Percentiles rank a stretch among this genome's conserved stretches.
These are phyloP conservation scores for Chrysolina oricalcia DNA, from an alignment of 2,888 invertebrate genomes.

Conservation along the genomic window DNA sequence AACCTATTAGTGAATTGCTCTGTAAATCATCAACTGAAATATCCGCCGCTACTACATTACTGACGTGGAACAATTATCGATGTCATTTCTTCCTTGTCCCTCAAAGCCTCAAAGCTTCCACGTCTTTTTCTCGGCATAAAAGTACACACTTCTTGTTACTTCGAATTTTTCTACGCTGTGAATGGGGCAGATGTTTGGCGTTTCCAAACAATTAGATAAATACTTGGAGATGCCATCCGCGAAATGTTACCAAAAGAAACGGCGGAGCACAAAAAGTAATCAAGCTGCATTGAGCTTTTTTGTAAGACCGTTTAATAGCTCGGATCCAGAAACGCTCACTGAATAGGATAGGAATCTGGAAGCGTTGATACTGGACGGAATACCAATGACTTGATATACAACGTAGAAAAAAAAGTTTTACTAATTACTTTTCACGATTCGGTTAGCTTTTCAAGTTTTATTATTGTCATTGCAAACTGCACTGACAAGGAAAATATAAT, in stretches of 20 bases:
- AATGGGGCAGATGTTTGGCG: constrained; percentile 17
- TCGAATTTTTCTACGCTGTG: not conserved
- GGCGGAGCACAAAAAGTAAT: constrained; percentile 26
- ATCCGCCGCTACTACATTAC: not conserved
- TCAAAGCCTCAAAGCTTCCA: not conserved
- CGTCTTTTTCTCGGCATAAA: not conserved
- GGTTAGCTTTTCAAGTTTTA: too few relatives aligned
- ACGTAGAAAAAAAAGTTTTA: not conserved
- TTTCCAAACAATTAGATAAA: constrained; percentile 16
- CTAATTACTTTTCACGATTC: not conserved
- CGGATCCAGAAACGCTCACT: not conserved
- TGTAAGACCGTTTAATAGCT: constrained; percentile 17
- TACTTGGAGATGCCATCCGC: constrained; percentile 26
- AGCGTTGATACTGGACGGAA: not conserved
- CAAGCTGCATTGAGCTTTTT: constrained; percentile 31
- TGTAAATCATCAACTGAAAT: too few relatives aligned
- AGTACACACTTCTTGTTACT: too few relatives aligned
- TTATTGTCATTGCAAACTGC: too few relatives aligned
- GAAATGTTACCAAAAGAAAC: constrained; percentile 19
- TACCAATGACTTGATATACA: not conserved
- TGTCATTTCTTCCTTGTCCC: not conserved
- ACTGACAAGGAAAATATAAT: too few relatives aligned
- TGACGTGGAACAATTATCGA: not conserved
- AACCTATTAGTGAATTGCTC: too few relatives aligned
- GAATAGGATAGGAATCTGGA: not conserved